Evolutionary conservation across 2,888 invertebrate species (phyloP).

Genomic region (Mellilla xanthometata): DNA sequence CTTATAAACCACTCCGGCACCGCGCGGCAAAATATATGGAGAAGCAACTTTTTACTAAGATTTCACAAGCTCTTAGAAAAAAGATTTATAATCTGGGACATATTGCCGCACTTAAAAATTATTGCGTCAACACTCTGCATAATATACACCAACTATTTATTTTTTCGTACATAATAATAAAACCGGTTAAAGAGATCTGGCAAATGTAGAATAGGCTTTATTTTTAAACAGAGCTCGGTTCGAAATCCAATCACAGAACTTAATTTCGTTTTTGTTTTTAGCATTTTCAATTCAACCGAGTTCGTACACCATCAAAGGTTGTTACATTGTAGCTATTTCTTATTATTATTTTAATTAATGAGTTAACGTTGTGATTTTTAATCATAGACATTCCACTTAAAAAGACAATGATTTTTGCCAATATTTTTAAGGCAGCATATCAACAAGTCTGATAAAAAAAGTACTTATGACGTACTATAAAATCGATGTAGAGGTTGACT

Average conservation of each 20-base stretch:
- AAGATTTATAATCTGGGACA: no score
- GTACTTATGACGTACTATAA: conserved; percentile 46
- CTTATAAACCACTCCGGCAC: no score
- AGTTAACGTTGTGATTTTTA: conserved; percentile 62
- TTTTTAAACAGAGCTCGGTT: conserved; percentile 6
- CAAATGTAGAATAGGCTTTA: conserved; percentile 38
- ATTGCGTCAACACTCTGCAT: no score
- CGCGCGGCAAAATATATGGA: no score
- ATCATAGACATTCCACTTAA: conserved; percentile 69
- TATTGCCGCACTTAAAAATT: no score
- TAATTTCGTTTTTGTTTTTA: no score
- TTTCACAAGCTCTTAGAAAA: no score
- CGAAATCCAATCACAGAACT: background rate
- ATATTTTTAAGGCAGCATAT: conserved; percentile 60
- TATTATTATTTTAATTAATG: conserved; percentile 23
- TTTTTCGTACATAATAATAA: no score
- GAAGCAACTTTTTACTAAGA: no score
- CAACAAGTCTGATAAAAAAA: conserved; percentile 53
- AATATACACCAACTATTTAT: no score
- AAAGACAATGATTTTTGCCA: conserved; percentile 66
- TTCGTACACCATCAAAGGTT: conserved; percentile 45
- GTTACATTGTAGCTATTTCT: conserved; percentile 44
- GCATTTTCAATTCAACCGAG: no score
- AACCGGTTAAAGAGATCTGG: conserved; percentile 8
- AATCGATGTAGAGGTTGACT: conserved; percentile 50